Evolutionary conservation across 2,797 vertebrate genomes (phyloP).

Genomic region (Acrossocheilus fasciatus): DNA sequence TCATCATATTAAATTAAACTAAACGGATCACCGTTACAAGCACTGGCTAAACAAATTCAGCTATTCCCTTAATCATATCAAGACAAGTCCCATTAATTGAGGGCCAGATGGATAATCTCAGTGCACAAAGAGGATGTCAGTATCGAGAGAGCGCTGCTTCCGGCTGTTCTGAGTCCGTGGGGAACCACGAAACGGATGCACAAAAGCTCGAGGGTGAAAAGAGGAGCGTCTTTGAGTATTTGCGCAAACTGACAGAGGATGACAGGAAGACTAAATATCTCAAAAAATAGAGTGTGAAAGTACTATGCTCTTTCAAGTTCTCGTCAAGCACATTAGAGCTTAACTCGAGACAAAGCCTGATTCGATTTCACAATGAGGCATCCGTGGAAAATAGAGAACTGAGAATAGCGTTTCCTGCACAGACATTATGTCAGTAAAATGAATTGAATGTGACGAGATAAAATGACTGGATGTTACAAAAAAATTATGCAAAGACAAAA

Average conservation of each 20-base stretch:
- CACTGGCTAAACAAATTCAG: slow-evolving; percentile 28
- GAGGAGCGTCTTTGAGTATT: not conserved
- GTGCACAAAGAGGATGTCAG: slow-evolving; percentile 18
- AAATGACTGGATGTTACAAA: not conserved
- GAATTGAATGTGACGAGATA: not conserved
- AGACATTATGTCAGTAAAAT: not conserved
- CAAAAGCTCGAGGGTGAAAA: not conserved
- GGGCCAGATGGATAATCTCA: slow-evolving; percentile 28
- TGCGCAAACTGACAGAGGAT: not conserved
- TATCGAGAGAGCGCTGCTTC: slow-evolving; percentile 9
- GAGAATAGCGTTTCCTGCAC: slow-evolving; percentile 14
- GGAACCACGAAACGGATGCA: slow-evolving; percentile 31
- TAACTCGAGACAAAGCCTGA: not conserved
- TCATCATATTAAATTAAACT: slow-evolving; percentile 16
- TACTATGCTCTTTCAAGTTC: not conserved
- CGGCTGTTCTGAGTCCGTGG: slow-evolving; percentile 21
- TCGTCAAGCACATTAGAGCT: not conserved
- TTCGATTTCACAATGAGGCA: not conserved
- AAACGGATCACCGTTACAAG: not conserved
- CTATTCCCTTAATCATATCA: slow-evolving; percentile 31
- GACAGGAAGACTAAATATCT: not conserved
- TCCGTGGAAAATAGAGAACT: not conserved
- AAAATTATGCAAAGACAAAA: not conserved
- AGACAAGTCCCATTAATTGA: slow-evolving; percentile 37
- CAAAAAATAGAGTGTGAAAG: not conserved